A percentile compares a stretch with the other conserved stretches of the same genome.
These are phyloP conservation scores for Notodonta ziczac DNA, from an alignment of 2,888 invertebrate genomes.

Conservation along the genomic window DNA sequence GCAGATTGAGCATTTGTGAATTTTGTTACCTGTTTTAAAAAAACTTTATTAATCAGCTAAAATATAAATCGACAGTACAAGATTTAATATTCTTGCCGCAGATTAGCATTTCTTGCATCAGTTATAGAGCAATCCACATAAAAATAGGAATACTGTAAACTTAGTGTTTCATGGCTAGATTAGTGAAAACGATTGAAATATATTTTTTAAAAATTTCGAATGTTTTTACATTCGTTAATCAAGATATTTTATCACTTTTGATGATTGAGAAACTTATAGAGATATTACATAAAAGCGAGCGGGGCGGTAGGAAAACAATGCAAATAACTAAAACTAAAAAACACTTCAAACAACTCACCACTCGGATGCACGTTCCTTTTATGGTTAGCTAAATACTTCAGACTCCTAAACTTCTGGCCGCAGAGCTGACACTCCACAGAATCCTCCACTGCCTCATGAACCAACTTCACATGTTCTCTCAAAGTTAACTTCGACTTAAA, in stretches of 20 bases:
- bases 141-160: too few species aligned
- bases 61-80: too few species aligned
- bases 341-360: slow-evolving; percentile 32
- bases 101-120: too few species aligned
- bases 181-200: too few species aligned
- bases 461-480: slow-evolving; percentile 50
- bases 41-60: background rate
- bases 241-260: too few species aligned
- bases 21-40: slow-evolving; percentile 42
- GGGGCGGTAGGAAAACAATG: background rate
- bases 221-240: too few species aligned
- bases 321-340: background rate
- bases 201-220: too few species aligned
- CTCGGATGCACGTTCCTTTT: slow-evolving; percentile 55
- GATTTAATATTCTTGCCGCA: too few species aligned
- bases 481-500: slow-evolving; percentile 51
- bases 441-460: slow-evolving; percentile 50
- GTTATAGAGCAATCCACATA: too few species aligned
- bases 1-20: slow-evolving; percentile 45
- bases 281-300: too few species aligned
- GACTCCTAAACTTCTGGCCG: slow-evolving; percentile 50
- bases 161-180: too few species aligned
- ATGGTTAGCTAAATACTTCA: slow-evolving; percentile 53
- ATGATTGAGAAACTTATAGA: too few species aligned
- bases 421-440: slow-evolving; percentile 51